Evolutionary conservation across 2,888 invertebrate genomes (phyloP), one percentile per base, ranked within the genome.

Genomic region (Melipona beecheii): DNA sequence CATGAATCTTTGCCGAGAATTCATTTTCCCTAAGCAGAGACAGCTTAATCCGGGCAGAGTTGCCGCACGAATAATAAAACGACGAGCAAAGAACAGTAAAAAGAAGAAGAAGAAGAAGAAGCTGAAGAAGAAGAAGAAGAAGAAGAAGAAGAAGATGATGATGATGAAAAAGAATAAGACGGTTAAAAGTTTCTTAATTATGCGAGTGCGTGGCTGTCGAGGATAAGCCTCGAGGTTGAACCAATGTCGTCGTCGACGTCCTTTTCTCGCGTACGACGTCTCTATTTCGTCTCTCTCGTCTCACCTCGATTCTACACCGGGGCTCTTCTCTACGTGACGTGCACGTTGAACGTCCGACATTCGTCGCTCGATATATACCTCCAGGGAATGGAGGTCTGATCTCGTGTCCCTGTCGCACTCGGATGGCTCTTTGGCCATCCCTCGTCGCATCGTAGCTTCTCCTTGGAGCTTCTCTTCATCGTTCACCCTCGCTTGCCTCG

Each of bases 281-380:
- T 88, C 86, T 85, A 75, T 90, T 87, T 83, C 78, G 81, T 72
- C 24, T 56, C 72, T 84, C 80, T 69, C 86, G 83, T 82, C 87
- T 85, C 88, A 81, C 85, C 87, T 87, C 85, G 77, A 62, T 43
- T 43, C 56, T 60, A 64, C 64, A 6, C 68, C 87, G 75, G 84
- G 80, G 83, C 83, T 85, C 83, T 81, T 84, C 88, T 87, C 89
- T 94, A 94, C 94, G 94, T 94, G 94, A 93, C 92, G 90, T 91
- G 94, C 91, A 94, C 93, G 89, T 91, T 91, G 92, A 93, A 91
- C 91, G 92, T 92, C 91, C 93, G 91, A 92, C 93, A 91, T 93
- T 93, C 92, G 90, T 92, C 94, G 93, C 93, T 93, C 94, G 93
- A 93, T 93, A 92, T 91, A 91, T 92, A 92, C 91, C 93, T 92